These are phyloP conservation scores for Lophura nycthemera DNA, from an alignment of 2,113 vertebrate species.

Conservation along the genomic window DNA sequence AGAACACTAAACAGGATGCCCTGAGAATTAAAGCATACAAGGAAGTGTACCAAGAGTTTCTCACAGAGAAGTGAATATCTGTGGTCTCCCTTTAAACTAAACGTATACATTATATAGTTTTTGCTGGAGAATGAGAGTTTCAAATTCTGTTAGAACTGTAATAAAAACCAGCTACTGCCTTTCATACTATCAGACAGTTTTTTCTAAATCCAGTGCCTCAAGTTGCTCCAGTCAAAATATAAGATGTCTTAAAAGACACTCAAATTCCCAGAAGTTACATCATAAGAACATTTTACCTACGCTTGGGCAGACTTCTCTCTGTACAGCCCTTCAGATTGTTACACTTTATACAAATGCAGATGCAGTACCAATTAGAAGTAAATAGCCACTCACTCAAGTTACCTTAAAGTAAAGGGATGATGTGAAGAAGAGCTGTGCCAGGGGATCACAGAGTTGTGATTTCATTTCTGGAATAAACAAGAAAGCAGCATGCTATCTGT, in stretches of 20 bases:
- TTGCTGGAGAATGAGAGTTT: background rate
- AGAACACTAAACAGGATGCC: background rate
- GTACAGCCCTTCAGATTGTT: background rate
- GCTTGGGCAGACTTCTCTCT: background rate
- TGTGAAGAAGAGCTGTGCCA: slow-evolving; percentile 90
- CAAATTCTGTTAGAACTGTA: background rate
- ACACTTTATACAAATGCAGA: background rate
- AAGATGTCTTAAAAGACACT: background rate
- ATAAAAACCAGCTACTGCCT: background rate
- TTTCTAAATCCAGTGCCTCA: background rate
- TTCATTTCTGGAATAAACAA: slow-evolving; percentile 81
- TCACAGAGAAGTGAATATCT: background rate
- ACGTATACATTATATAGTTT: fast-evolving
- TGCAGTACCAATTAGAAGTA: background rate
- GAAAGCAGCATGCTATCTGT: background rate
- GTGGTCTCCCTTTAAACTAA: background rate
- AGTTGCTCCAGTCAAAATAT: background rate
- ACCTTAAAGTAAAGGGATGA: slow-evolving; percentile 95
- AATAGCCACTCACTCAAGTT: slow-evolving; percentile 5
- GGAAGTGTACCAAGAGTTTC: background rate
- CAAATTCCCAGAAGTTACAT: background rate
- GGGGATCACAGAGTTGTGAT: slow-evolving; percentile 82
- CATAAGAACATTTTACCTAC: background rate
- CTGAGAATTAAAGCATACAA: background rate
- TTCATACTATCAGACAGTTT: background rate